Percentiles rank a stretch among this genome's conserved stretches.
Evolutionary conservation across 2,888 invertebrate species (phyloP).

Genomic region (Nudaria mundana): DNA sequence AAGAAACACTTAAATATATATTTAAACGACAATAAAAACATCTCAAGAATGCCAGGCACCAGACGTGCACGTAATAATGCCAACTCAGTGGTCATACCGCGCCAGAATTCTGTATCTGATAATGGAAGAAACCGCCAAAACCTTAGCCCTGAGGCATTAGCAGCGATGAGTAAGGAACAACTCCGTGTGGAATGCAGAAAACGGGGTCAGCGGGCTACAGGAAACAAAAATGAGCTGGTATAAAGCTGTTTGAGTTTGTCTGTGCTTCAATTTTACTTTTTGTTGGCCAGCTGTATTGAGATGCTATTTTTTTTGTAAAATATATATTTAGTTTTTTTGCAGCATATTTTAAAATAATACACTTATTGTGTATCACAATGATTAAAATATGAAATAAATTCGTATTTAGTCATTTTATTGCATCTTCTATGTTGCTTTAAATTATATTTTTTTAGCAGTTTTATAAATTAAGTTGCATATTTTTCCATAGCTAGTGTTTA

Average conservation of each 20-base stretch:
- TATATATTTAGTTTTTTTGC: conserved; percentile 13
- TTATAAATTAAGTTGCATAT: conserved; percentile 14
- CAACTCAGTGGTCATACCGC: conserved; percentile 61
- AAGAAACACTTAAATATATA: conserved; percentile 27
- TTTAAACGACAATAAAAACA: conserved; percentile 32
- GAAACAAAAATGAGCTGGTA: conserved; percentile 88
- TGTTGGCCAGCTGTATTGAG: conserved; percentile 59
- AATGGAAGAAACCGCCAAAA: conserved; percentile 68
- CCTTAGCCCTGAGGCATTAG: conserved; percentile 74
- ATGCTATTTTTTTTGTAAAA: conserved; percentile 44
- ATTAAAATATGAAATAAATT: conserved; percentile 25
- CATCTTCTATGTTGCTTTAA: conserved; percentile 26
- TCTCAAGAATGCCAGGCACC: conserved; percentile 60
- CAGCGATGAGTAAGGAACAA: conserved; percentile 85
- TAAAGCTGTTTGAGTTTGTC: conserved; percentile 64
- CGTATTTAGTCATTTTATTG: conserved; percentile 23
- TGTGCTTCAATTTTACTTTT: conserved; percentile 51
- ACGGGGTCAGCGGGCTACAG: conserved; percentile 85
- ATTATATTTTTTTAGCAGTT: conserved; percentile 16
- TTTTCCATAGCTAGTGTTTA: conserved; percentile 7
- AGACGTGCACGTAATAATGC: conserved; percentile 72
- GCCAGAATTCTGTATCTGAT: conserved; percentile 68
- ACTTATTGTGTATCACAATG: conserved; percentile 20
- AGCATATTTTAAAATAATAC: conserved; percentile 11
- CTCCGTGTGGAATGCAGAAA: conserved; percentile 85